phyloP scores from a whole-genome alignment of 2,113 vertebrate species.

The Tetraodon nigroviridis region DNA sequence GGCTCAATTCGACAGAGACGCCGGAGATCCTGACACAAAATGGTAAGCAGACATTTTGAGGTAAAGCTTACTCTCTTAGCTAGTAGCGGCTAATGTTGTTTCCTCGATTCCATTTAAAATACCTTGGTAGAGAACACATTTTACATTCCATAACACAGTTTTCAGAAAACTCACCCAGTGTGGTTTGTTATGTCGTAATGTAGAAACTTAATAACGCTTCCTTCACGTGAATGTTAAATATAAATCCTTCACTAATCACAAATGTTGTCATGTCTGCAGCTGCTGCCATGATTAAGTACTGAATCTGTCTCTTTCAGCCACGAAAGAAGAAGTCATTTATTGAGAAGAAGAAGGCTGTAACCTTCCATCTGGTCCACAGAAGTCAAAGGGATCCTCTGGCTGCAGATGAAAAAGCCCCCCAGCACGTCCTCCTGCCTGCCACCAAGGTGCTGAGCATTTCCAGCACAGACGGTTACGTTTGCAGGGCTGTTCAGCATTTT shows the following conservation, averaged over 20 bases:
- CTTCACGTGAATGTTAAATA: no score
- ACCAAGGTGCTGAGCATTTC: constrained; percentile 49
- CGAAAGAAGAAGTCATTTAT: constrained; percentile 95
- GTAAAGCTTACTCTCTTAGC: constrained; percentile 25
- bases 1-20: background rate
- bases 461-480: background rate
- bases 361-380: constrained; percentile 93
- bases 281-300: background rate
- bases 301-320: constrained; percentile 74
- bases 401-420: constrained; percentile 91
- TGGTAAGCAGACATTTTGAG: constrained; percentile 43
- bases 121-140: no score
- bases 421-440: constrained; percentile 87
- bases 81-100: constrained; percentile 6
- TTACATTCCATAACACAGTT: no score
- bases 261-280: no score
- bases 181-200: no score
- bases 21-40: constrained; percentile 11
- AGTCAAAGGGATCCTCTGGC: constrained; percentile 93
- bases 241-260: no score
- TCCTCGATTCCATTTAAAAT: background rate
- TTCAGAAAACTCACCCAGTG: background rate
- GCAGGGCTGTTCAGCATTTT: no score
- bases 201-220: no score
- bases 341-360: constrained; percentile 92